phyloP scores from a whole-genome alignment of 1,140 invertebrate species.

The Drosophila gunungcola region DNA sequence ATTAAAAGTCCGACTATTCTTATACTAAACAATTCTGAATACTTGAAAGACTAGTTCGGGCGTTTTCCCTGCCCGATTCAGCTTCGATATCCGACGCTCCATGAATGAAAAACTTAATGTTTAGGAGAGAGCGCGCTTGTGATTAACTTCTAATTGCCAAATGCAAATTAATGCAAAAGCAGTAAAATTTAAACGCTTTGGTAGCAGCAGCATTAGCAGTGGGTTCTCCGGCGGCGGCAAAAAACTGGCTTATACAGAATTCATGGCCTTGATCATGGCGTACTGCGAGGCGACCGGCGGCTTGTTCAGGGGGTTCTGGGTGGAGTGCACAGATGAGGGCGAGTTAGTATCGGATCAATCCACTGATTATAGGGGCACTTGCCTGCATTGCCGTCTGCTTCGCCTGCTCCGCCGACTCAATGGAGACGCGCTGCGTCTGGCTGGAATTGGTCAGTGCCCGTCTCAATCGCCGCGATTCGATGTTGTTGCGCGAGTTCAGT shows the following conservation, averaged over 20 bases:
- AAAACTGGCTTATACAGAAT: constrained; percentile 33
- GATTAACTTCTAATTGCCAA: constrained; percentile 35
- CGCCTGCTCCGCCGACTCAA: constrained; percentile 57
- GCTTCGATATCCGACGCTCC: constrained; percentile 11
- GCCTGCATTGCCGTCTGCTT: constrained; percentile 73
- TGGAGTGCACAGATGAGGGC: background rate
- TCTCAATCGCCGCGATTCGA: constrained; percentile 65
- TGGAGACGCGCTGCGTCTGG: constrained; percentile 66
- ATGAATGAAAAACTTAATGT: constrained; percentile 43
- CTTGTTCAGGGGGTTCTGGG: constrained; percentile 53
- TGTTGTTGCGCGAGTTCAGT: constrained; percentile 64
- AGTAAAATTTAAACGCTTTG: constrained; percentile 62
- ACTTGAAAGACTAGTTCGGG: constrained; percentile 48
- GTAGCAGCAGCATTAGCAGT: constrained; percentile 24
- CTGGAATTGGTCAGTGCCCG: constrained; percentile 69
- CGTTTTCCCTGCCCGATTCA: constrained; percentile 14
- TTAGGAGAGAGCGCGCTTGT: constrained; percentile 1
- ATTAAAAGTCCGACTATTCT: constrained; percentile 10
- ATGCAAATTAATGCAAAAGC: constrained; percentile 28
- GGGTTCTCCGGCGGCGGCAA: constrained; percentile 4
- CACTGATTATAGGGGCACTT: constrained; percentile 18
- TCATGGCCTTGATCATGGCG: constrained; percentile 44
- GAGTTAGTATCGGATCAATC: constrained; percentile 18
- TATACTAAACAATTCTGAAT: constrained; percentile 39
- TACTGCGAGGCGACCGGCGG: constrained; percentile 59